These are phyloP conservation scores for Okapia johnstoni DNA, from an alignment of 2,113 vertebrate genomes.

Conservation along the genomic window DNA sequence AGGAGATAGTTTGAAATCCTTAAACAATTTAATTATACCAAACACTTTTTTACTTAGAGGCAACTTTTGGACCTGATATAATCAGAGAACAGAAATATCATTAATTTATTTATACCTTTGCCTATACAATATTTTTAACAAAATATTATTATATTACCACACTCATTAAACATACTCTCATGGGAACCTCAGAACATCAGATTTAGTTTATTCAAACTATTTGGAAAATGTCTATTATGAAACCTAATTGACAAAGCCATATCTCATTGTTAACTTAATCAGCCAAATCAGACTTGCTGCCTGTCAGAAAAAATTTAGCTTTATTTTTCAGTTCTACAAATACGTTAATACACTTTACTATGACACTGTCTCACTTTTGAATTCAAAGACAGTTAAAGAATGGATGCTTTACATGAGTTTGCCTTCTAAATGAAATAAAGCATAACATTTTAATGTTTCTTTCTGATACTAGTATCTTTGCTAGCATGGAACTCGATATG, in stretches of 20 bases:
- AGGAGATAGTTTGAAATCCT: neutral
- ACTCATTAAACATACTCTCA: neutral
- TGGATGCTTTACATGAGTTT: neutral
- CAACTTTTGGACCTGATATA: neutral
- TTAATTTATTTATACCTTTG: neutral
- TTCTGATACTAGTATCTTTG: neutral
- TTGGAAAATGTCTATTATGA: neutral
- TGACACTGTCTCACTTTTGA: neutral
- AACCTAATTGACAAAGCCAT: neutral
- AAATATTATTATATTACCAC: neutral
- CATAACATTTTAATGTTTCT: constrained; percentile 11
- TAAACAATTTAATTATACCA: neutral
- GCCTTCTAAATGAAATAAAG: constrained; percentile 26
- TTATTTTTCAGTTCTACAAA: constrained; percentile 48
- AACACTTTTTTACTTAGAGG: neutral
- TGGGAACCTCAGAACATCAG: neutral
- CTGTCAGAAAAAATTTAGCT: constrained; percentile 34
- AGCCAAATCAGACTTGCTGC: neutral
- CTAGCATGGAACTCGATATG: neutral
- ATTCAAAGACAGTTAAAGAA: constrained; percentile 5
- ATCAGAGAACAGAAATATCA: neutral
- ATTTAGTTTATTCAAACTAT: neutral
- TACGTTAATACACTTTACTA: constrained; percentile 15
- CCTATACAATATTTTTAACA: neutral
- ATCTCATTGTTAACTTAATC: neutral